phyloP scores from a whole-genome alignment of 2,888 invertebrate genomes.

The Pseudeuparius sepicola region DNA sequence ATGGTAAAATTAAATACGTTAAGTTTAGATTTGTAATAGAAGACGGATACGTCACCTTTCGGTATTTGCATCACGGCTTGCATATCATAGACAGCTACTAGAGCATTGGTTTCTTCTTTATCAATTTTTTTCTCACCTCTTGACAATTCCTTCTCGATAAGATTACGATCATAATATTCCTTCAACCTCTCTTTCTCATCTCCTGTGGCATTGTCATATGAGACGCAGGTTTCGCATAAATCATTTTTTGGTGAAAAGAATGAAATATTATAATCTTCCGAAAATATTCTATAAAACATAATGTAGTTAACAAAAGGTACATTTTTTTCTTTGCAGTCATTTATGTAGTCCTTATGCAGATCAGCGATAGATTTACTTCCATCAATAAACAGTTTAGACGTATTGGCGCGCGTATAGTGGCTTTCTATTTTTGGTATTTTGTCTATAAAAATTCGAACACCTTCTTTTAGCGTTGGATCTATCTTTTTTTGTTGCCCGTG shows the following conservation, averaged over 20 bases:
- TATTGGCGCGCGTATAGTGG: slow-evolving; percentile 9
- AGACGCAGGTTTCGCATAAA: slow-evolving; percentile 4
- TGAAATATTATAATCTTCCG: slow-evolving; percentile 18
- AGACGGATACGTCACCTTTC: slow-evolving; percentile 14
- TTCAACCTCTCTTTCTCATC: slow-evolving; percentile 6
- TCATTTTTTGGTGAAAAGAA: slow-evolving; percentile 15
- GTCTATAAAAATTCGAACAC: slow-evolving; percentile 4
- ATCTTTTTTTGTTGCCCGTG: slow-evolving; percentile 10
- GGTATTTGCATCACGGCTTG: slow-evolving; percentile 13
- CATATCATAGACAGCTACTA: slow-evolving; percentile 15
- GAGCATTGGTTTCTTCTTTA: slow-evolving; percentile 8
- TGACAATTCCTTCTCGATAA: slow-evolving; percentile 9
- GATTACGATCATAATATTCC: slow-evolving; percentile 2
- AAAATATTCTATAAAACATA: slow-evolving; percentile 19
- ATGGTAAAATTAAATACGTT: slow-evolving; percentile 17
- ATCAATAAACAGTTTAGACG: slow-evolving; percentile 6
- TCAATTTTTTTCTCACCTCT: slow-evolving; percentile 8
- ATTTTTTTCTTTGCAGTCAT: slow-evolving; percentile 10
- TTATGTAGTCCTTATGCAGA: too few species aligned
- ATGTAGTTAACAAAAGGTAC: slow-evolving; percentile 17
- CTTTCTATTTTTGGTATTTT: slow-evolving; percentile 8
- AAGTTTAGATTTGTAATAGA: slow-evolving; percentile 16
- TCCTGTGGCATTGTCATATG: slow-evolving; percentile 3
- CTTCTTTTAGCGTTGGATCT: slow-evolving; percentile 5
- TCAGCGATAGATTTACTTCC: too few species aligned